These are phyloP conservation scores for Panzeria rudis DNA, from an alignment of 2,888 invertebrate species.

Conservation along the genomic window DNA sequence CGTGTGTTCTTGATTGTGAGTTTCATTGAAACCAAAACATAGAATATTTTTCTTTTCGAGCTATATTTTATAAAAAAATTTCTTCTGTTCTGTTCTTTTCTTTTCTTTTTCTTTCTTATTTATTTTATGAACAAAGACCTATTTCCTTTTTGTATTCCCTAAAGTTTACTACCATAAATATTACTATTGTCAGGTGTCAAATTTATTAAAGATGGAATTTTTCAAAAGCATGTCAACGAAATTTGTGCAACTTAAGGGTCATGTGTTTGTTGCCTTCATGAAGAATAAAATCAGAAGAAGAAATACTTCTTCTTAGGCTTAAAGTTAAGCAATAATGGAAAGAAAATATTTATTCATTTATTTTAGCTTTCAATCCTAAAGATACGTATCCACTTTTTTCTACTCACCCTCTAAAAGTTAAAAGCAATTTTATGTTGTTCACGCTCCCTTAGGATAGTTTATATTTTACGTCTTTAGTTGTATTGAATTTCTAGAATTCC, in stretches of 20 bases:
- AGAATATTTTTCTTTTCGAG: not conserved
- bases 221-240: slow-evolving; percentile 41
- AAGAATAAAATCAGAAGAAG: slow-evolving; percentile 2
- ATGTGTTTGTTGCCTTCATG: slow-evolving; percentile 1
- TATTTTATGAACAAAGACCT: not conserved
- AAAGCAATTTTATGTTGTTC: slow-evolving; percentile 56
- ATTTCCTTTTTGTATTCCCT: slow-evolving; percentile 12
- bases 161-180: slow-evolving; percentile 33
- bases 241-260: slow-evolving; percentile 47
- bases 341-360: not conserved
- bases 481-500: not conserved
- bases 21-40: not conserved
- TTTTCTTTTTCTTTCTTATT: not conserved
- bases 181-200: slow-evolving; percentile 59
- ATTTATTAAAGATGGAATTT: slow-evolving; percentile 45
- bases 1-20: not conserved
- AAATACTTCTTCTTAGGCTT: slow-evolving; percentile 3
- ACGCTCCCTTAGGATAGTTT: slow-evolving; percentile 51
- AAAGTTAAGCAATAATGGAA: slow-evolving; percentile 15
- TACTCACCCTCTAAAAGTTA: slow-evolving; percentile 1
- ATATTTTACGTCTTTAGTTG: slow-evolving; percentile 36
- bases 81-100: not conserved
- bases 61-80: not conserved
- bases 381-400: slow-evolving; percentile 1
- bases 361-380: slow-evolving; percentile 11